Evolutionary conservation across 1,140 invertebrate species (phyloP), one percentile per base, ranked within the genome.

Genomic region (Asobara japonica): DNA sequence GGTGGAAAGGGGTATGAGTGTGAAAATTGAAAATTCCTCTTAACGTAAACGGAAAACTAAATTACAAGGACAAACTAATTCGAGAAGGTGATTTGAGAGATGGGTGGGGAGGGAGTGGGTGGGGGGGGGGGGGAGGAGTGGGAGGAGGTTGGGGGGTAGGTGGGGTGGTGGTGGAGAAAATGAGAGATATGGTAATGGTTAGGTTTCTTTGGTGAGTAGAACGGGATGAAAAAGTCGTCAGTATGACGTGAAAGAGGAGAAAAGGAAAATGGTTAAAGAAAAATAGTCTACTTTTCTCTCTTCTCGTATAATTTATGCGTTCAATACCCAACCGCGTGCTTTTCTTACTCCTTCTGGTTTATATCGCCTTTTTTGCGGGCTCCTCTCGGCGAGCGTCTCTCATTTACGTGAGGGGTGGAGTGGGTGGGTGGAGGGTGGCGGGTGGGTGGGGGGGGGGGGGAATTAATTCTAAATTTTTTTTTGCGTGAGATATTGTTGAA

Each of bases 1-100:
- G 18, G 45, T 36, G 31, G 11, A 11, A 6, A 11, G 31, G 31
- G 31, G 31, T 36, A 6, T 36, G 31, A 29, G 11, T 11, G 62
- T 74, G 71, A 80, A 81, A 80, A 80, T 81, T 79, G 77, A 79
- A 81, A 45, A 78, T 80, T 77, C 73, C 62, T 65, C 29, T 30
- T 69, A 48, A 56, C 64, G 64, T 64, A 60, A 73, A 74, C 71
- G 69, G 73, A 74, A 79, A 80, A 78, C 77, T 80, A 79, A 79
- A 79, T 80, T 79, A 79, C 77, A 77, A 80, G 76, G 79, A 78
- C 67, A 74, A 77, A 80, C 78, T 80, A 81, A 81, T 81, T 79
- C 67, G 71, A 71, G 70, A 8, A 45, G 25, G 18, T 38, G 25
- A 45, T n/a, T n/a, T n/a, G n/a, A 31, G 22, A 29, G 25, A 10